phyloP scores from a whole-genome alignment of 2,888 invertebrate species.

The Leptura quadrifasciata region DNA sequence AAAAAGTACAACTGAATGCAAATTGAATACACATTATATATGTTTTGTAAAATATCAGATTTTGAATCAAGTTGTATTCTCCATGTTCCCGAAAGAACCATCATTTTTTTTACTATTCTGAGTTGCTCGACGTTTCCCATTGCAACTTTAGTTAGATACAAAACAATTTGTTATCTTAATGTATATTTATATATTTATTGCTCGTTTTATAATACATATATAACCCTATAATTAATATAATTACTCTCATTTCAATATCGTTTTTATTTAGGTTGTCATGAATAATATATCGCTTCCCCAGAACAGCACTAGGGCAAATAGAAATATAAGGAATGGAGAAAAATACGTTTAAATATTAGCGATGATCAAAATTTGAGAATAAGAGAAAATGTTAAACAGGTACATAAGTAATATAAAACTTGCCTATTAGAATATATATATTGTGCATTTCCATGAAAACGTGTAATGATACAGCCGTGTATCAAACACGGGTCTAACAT shows the following conservation, averaged over 20 bases:
- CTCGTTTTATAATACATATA: neutral
- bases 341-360: no score
- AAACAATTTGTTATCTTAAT: no score
- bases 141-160: neutral
- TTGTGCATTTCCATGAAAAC: no score
- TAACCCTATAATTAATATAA: neutral
- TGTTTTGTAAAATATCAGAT: slow-evolving; percentile 8
- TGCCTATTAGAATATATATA: no score
- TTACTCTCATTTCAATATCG: neutral
- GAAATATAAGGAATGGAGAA: no score
- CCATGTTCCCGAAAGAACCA: slow-evolving; percentile 34
- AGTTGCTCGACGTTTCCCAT: neutral
- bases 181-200: neutral
- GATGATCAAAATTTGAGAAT: no score
- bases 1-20: neutral
- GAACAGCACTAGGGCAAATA: no score
- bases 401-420: no score
- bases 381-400: no score
- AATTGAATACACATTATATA: neutral
- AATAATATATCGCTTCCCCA: neutral
- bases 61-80: slow-evolving; percentile 28
- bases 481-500: no score
- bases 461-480: no score
- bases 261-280: neutral
- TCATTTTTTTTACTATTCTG: neutral